Evolutionary conservation across 2,113 vertebrate genomes (phyloP).

Genomic region (Redunca redunca): DNA sequence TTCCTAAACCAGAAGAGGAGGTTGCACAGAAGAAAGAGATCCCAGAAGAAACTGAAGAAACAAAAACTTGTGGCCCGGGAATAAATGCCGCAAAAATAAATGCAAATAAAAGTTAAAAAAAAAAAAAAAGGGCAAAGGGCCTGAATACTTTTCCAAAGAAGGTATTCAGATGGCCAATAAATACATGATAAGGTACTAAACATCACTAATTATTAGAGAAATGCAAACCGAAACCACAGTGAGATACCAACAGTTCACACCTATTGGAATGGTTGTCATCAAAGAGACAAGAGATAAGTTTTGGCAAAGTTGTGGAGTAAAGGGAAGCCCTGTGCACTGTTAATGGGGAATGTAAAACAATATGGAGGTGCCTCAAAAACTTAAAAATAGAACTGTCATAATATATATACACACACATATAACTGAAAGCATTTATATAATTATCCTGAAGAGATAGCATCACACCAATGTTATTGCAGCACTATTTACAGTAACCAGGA

Average conservation of each 20-base stretch:
- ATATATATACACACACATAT: background rate
- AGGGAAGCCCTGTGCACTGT: background rate
- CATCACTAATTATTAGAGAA: background rate
- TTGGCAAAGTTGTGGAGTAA: background rate
- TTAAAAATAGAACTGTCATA: background rate
- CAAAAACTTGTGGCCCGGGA: background rate
- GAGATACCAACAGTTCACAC: background rate
- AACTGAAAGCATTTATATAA: background rate
- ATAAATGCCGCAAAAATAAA: background rate
- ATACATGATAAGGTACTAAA: background rate
- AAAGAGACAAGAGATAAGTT: background rate
- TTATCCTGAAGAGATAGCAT: background rate
- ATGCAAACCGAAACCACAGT: background rate
- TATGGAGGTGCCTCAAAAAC: background rate
- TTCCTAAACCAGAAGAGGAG: background rate
- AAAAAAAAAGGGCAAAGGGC: background rate
- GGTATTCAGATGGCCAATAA: background rate
- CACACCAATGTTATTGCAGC: background rate
- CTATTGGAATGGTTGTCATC: background rate
- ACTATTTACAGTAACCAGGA: background rate
- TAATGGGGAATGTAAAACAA: background rate
- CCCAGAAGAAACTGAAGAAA: background rate
- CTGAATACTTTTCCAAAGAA: background rate
- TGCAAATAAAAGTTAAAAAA: background rate
- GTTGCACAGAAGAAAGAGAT: background rate